A percentile compares a stretch with the other conserved stretches of the same genome.
These are phyloP conservation scores for Aleiodes sp. DNA, from an alignment of 1,140 invertebrate genomes.

Conservation along the genomic window DNA sequence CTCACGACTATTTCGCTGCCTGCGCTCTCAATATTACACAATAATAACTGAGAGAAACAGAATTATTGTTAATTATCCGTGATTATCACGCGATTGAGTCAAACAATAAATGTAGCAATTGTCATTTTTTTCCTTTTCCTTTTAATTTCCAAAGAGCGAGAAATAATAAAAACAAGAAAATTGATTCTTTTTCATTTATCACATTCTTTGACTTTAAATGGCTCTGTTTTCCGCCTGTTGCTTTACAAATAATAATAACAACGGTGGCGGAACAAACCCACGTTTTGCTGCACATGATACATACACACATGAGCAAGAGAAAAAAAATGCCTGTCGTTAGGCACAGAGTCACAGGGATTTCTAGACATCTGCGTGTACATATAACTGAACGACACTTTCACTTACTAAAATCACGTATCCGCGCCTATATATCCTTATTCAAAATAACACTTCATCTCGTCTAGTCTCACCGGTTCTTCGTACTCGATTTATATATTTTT, in stretches of 20 bases:
- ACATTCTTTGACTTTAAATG: not conserved
- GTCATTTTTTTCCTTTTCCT: too few species aligned
- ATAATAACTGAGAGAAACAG: conserved; percentile 12
- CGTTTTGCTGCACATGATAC: conserved; percentile 2
- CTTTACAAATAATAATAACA: not conserved
- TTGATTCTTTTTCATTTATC: not conserved
- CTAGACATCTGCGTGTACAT: not conserved
- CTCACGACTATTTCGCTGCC: conserved; percentile 18
- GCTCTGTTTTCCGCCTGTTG: not conserved
- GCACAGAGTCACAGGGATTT: not conserved
- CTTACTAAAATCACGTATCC: not conserved
- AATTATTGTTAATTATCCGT: conserved; percentile 40
- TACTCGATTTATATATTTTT: too few species aligned
- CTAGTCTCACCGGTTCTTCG: conserved; percentile 4
- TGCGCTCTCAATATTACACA: conserved; percentile 19
- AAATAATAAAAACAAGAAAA: not conserved
- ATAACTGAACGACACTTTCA: not conserved
- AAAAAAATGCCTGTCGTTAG: not conserved
- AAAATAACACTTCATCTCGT: not conserved
- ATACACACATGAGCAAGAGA: not conserved
- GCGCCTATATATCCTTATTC: not conserved
- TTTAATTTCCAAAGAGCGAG: too few species aligned
- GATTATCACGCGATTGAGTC: conserved; percentile 19
- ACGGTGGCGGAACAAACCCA: not conserved
- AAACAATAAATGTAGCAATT: not conserved